These are phyloP conservation scores for Hydropsyche betteni DNA, from an alignment of 2,888 invertebrate species.

Conservation along the genomic window DNA sequence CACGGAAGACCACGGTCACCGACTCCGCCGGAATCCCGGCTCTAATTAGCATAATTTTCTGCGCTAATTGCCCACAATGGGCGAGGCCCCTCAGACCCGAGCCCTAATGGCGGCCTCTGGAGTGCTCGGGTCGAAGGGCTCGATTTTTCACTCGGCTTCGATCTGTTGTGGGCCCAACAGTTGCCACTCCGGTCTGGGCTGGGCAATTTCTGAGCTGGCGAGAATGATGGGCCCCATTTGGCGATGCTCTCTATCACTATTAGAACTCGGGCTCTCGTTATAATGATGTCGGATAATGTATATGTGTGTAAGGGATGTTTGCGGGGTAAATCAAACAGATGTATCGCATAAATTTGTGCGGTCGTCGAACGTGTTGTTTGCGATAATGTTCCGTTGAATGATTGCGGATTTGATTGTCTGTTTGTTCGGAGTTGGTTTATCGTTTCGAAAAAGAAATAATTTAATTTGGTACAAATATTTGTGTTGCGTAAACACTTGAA, in stretches of 20 bases:
- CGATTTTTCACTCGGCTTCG: neutral
- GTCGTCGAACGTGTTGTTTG: neutral
- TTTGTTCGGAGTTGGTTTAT: too few relatives aligned
- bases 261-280: neutral
- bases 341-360: neutral
- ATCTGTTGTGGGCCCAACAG: neutral
- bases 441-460: too few relatives aligned
- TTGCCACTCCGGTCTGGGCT: neutral
- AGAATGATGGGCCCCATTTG: constrained; percentile 34
- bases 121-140: neutral
- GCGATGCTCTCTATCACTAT: constrained; percentile 32
- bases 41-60: constrained; percentile 29
- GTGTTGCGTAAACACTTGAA: too few relatives aligned
- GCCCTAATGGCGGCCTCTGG: neutral
- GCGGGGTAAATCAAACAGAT: neutral
- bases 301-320: constrained; percentile 2
- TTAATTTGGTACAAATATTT: too few relatives aligned
- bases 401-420: too few relatives aligned
- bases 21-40: neutral
- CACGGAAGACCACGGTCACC: neutral
- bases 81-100: neutral
- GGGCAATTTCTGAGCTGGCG: constrained; percentile 7
- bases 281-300: constrained; percentile 18
- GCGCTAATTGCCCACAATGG: constrained; percentile 19
- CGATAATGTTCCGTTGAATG: too few relatives aligned